Evolutionary conservation across 2,113 vertebrate genomes (phyloP).

Genomic region (Chlorocebus sabaeus): DNA sequence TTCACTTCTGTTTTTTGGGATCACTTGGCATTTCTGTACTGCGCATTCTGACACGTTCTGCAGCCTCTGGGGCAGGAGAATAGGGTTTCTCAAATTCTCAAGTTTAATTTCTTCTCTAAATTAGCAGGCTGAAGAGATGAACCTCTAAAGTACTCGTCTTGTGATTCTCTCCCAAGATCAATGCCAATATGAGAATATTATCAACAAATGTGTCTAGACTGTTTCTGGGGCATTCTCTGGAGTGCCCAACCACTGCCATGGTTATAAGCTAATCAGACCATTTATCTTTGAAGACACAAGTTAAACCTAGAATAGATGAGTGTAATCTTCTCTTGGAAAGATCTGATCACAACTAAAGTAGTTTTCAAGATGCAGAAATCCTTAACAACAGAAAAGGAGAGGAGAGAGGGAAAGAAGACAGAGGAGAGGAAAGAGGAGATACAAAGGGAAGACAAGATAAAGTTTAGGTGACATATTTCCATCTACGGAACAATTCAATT

Average conservation of each 20-base stretch:
- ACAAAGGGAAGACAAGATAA: background rate
- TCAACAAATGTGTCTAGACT: background rate
- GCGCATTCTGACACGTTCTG: background rate
- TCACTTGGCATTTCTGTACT: background rate
- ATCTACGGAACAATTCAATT: background rate
- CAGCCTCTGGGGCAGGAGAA: background rate
- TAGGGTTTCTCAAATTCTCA: background rate
- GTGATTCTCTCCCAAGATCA: constrained; percentile 20
- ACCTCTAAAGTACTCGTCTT: background rate
- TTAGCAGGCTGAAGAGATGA: constrained; percentile 11
- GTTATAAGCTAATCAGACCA: constrained; percentile 10
- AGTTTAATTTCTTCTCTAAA: constrained; percentile 14
- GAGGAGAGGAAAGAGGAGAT: background rate
- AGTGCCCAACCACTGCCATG: background rate
- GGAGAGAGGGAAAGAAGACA: background rate
- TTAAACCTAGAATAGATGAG: constrained; percentile 44
- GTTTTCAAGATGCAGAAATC: constrained; percentile 57
- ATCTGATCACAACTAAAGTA: constrained; percentile 52
- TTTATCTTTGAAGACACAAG: constrained; percentile 58
- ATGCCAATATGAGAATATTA: background rate
- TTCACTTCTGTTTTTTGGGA: too few species aligned
- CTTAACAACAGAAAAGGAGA: background rate
- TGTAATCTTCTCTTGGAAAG: constrained; percentile 50
- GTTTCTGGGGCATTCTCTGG: background rate
- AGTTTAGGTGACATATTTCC: background rate